phyloP scores from a whole-genome alignment of 2,113 vertebrate species.

The Scytalopus superciliaris region DNA sequence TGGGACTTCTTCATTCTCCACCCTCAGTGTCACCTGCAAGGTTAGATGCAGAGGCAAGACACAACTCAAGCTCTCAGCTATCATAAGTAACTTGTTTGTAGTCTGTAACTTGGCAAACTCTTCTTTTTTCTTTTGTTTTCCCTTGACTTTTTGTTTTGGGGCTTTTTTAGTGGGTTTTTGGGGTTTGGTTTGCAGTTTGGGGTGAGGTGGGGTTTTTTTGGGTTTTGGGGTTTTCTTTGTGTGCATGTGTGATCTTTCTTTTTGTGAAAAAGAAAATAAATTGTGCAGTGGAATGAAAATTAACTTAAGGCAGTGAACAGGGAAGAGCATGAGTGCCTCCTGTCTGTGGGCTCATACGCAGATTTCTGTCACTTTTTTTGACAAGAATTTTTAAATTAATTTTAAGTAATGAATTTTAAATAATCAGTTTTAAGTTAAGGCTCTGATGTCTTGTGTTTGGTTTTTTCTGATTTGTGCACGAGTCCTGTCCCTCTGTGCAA shows the following conservation, averaged over 20 bases:
- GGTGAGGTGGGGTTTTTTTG: too few relatives aligned
- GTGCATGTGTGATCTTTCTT: background rate
- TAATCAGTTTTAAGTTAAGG: background rate
- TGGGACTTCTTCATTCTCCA: background rate
- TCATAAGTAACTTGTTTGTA: background rate
- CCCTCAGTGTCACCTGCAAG: background rate
- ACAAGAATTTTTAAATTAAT: fast-evolving
- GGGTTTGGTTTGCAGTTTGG: background rate
- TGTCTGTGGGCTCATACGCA: background rate
- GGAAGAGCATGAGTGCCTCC: background rate
- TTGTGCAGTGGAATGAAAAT: background rate
- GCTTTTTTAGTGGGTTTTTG: background rate
- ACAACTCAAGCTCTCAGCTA: background rate
- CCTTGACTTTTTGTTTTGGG: background rate
- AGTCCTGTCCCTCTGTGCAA: background rate
- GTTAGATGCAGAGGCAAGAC: background rate
- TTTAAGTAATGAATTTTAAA: background rate
- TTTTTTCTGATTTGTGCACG: background rate
- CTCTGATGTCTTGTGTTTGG: background rate
- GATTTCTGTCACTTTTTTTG: background rate
- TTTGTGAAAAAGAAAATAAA: background rate
- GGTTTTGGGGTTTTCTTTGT: background rate
- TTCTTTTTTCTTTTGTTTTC: background rate
- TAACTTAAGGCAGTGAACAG: background rate
- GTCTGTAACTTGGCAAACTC: background rate